A percentile compares a stretch with the other conserved stretches of the same genome.
phyloP scores from a whole-genome alignment of 2,797 vertebrate genomes.

The Esox lucius region DNA sequence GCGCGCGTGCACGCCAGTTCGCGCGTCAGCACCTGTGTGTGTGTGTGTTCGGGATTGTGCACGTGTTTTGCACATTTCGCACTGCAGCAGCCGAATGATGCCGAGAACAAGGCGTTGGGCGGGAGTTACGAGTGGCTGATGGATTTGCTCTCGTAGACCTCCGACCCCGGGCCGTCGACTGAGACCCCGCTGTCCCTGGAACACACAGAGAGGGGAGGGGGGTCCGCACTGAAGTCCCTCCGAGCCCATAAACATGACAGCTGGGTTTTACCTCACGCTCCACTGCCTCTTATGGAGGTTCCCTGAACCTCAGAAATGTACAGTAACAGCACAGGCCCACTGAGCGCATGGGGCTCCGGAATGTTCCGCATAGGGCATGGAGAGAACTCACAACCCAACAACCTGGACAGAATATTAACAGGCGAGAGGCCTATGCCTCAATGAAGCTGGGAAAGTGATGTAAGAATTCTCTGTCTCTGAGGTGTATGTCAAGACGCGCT shows the following conservation, averaged over 20 bases:
- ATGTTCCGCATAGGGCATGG: constrained; percentile 25
- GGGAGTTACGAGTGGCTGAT: not conserved
- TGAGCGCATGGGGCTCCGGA: constrained; percentile 29
- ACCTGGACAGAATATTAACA: not conserved
- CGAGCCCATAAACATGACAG: constrained; percentile 47
- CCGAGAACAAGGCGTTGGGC: not conserved
- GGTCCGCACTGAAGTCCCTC: constrained; percentile 19
- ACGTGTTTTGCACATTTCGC: constrained; percentile 13
- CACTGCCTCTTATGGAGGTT: constrained; percentile 42
- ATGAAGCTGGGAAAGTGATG: constrained; percentile 15
- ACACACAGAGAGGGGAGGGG: constrained; percentile 37
- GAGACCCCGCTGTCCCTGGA: constrained; percentile 39
- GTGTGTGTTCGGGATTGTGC: not conserved
- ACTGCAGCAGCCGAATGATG: not conserved
- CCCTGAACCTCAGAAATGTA: constrained; percentile 47
- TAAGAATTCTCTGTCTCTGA: constrained; percentile 5
- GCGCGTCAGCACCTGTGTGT: constrained; percentile 10
- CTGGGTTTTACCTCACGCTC: constrained; percentile 51
- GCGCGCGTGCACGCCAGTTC: constrained; percentile 22
- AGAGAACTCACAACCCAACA: not conserved
- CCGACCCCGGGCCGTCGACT: not conserved
- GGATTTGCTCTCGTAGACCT: not conserved
- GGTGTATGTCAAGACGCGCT: not conserved
- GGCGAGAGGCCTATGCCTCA: not conserved
- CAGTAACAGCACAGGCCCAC: constrained; percentile 27